phyloP scores from a whole-genome alignment of 2,888 invertebrate genomes.

The Tenodera sinensis region DNA sequence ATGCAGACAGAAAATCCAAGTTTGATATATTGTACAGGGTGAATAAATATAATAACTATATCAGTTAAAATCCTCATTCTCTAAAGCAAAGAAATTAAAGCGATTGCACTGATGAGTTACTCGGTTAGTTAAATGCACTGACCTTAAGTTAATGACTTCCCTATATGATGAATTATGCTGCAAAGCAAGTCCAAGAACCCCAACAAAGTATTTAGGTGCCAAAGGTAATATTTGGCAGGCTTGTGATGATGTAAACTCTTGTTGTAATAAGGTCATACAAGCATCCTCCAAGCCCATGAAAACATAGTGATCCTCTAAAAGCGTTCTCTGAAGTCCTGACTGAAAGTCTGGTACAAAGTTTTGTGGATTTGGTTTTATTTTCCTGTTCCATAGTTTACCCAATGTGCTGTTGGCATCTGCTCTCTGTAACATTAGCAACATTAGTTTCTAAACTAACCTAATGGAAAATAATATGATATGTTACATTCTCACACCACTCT shows the following conservation, averaged over 20 bases:
- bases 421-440: background rate
- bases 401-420: background rate
- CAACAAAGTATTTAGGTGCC: background rate
- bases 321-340: background rate
- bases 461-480: background rate
- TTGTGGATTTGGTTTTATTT: background rate
- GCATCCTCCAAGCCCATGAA: conserved; percentile 17
- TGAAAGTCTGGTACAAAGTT: background rate
- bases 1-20: no score
- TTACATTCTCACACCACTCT: no score
- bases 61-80: background rate
- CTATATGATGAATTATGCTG: conserved; percentile 10
- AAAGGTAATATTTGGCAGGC: conserved; percentile 3
- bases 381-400: background rate
- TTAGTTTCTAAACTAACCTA: background rate
- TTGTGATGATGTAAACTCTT: background rate
- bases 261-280: background rate
- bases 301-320: background rate
- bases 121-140: background rate
- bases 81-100: background rate
- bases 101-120: background rate
- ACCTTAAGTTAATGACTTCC: conserved; percentile 15
- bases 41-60: background rate
- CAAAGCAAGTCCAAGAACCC: background rate
- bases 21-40: no score